A percentile compares a stretch with the other conserved stretches of the same genome.
Evolutionary conservation across 2,888 invertebrate species (phyloP).

Genomic region (Cosmia trapezina): DNA sequence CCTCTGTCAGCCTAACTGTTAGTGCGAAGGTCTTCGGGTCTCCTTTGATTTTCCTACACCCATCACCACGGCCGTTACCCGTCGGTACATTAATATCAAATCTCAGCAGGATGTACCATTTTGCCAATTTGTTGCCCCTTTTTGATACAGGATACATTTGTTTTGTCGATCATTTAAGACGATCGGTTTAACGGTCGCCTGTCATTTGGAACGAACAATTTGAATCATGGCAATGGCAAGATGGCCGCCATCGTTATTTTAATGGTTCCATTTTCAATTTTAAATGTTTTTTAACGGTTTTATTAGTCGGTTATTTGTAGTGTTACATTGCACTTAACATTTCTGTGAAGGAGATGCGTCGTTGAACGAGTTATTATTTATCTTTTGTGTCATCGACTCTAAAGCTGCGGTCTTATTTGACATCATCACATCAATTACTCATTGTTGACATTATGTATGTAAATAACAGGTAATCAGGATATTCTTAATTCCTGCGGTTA

Average conservation of each 20-base stretch:
- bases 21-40: constrained; percentile 40
- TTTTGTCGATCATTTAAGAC: constrained; percentile 73
- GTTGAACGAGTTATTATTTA: constrained; percentile 51
- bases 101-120: constrained; percentile 82
- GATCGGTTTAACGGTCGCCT: constrained; percentile 50
- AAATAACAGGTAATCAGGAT: constrained; percentile 46
- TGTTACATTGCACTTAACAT: constrained; percentile 44
- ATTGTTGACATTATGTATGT: constrained; percentile 34
- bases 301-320: constrained; percentile 42
- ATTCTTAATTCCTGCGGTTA: constrained; percentile 32
- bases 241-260: constrained; percentile 42
- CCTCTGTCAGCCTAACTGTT: constrained; percentile 10
- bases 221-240: constrained; percentile 27
- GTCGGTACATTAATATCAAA: constrained; percentile 68
- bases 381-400: constrained; percentile 55
- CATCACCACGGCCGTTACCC: constrained; percentile 50
- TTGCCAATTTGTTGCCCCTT: constrained; percentile 84
- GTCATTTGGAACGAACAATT: constrained; percentile 44
- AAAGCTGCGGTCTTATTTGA: constrained; percentile 37
- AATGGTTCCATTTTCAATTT: constrained; percentile 38
- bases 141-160: constrained; percentile 82
- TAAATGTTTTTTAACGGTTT: constrained; percentile 26
- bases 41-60: constrained; percentile 46
- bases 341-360: constrained; percentile 42
- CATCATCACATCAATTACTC: constrained; percentile 26